A percentile compares a stretch with the other conserved stretches of the same genome.
Evolutionary conservation across 2,797 vertebrate genomes (phyloP).

Genomic region (Falco naumanni): DNA sequence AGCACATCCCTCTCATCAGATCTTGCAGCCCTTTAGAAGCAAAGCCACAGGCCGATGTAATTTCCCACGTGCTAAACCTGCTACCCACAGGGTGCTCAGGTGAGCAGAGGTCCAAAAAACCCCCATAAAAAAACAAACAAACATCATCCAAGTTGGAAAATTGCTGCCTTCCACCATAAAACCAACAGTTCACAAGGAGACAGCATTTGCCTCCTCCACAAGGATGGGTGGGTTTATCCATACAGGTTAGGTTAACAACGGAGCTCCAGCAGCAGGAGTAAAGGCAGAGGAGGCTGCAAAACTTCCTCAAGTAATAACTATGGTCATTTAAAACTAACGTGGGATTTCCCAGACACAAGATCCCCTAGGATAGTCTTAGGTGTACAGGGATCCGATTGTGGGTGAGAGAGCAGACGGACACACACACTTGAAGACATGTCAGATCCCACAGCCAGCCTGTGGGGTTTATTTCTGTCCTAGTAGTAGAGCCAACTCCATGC

Average conservation of each 20-base stretch:
- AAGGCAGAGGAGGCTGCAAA: not conserved
- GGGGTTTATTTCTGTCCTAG: not conserved
- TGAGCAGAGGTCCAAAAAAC: not conserved
- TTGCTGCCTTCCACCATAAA: not conserved
- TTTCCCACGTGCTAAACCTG: not conserved
- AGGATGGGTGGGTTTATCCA: not conserved
- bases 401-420: not conserved
- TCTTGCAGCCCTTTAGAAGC: not conserved
- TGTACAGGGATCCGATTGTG: not conserved
- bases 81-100: not conserved
- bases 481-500: not conserved
- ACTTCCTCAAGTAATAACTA: not conserved
- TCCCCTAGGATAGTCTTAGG: not conserved
- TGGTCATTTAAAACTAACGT: not conserved
- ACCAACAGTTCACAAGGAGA: not conserved
- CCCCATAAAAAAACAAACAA: not conserved
- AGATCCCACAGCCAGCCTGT: not conserved
- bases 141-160: fast-evolving
- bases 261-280: not conserved
- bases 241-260: not conserved
- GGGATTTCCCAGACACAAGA: not conserved
- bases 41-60: not conserved
- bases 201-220: not conserved
- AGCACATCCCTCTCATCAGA: not conserved
- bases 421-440: fast-evolving